A percentile compares a stretch with the other conserved stretches of the same genome.
Conservation (phyloP, 2,888 invertebrate genomes). For the Crocallis elinguaria region DNA sequence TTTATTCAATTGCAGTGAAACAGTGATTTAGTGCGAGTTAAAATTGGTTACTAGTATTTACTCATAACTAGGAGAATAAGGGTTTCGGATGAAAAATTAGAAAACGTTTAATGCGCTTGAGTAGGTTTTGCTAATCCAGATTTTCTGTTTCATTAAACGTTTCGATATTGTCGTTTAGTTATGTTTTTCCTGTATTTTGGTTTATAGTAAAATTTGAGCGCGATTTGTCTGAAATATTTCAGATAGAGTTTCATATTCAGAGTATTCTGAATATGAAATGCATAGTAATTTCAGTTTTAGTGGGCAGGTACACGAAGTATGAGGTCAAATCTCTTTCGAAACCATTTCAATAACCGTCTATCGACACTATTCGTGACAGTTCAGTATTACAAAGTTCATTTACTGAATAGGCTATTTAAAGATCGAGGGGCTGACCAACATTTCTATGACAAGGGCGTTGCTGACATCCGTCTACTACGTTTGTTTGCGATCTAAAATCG, state of each 20-base stretch:
- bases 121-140: not conserved
- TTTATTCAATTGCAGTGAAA: not conserved
- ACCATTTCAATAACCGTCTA: conserved; percentile 31
- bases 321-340: conserved; percentile 30
- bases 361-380: conserved; percentile 37
- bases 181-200: no score
- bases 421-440: conserved; percentile 47
- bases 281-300: not conserved
- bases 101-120: no score
- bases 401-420: conserved; percentile 41
- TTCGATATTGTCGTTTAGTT: no score
- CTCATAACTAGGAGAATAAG: not conserved
- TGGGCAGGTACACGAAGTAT: conserved; percentile 16
- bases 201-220: no score
- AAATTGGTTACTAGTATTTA: not conserved
- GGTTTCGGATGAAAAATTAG: no score
- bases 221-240: no score
- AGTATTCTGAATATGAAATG: not conserved
- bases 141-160: not conserved
- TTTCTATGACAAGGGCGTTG: conserved; percentile 71
- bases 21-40: not conserved
- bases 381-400: conserved; percentile 40
- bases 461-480: conserved; percentile 70
- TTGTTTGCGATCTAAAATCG: conserved; percentile 67
- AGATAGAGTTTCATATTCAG: not conserved